Evolutionary conservation across 2,888 invertebrate species (phyloP).

Genomic region (Megaustenia siamemsis): DNA sequence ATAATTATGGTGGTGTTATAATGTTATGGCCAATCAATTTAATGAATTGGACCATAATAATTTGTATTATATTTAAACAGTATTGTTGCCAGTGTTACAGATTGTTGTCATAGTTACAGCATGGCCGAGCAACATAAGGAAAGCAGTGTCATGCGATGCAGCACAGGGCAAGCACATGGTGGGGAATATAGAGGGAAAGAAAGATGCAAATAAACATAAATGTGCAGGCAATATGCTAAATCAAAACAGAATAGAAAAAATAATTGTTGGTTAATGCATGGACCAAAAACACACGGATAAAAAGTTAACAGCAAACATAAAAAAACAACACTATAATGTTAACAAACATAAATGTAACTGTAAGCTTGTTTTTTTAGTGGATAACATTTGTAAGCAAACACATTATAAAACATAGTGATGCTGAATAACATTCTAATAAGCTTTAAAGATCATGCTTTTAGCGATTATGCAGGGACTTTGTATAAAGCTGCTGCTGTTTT

Average conservation of each 20-base stretch:
- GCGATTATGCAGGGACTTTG: too few relatives aligned
- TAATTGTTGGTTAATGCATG: neutral
- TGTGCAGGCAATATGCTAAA: slow-evolving; percentile 23
- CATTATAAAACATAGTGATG: neutral
- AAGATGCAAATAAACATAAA: slow-evolving; percentile 36
- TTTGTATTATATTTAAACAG: neutral
- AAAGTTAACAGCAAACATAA: neutral
- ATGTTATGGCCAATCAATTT: neutral
- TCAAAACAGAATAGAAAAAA: neutral
- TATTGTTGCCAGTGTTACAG: slow-evolving; percentile 19
- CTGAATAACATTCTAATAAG: too few relatives aligned
- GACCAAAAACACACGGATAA: slow-evolving; percentile 9
- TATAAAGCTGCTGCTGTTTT: too few relatives aligned
- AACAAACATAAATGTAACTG: neutral
- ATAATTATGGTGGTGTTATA: neutral
- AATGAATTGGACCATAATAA: neutral
- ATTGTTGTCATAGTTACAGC: slow-evolving; percentile 10
- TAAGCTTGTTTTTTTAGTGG: neutral
- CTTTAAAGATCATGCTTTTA: too few relatives aligned
- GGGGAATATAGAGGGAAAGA: slow-evolving; percentile 33
- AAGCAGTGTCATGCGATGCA: slow-evolving; percentile 47
- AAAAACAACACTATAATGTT: neutral
- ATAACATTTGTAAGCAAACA: neutral
- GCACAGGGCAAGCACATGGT: slow-evolving; percentile 40
- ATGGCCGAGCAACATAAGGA: slow-evolving; percentile 46